These are phyloP conservation scores for Agelas oroides DNA, from an alignment of 37 sponge, comb jelly and placozoan genomes.

Conservation along the genomic window DNA sequence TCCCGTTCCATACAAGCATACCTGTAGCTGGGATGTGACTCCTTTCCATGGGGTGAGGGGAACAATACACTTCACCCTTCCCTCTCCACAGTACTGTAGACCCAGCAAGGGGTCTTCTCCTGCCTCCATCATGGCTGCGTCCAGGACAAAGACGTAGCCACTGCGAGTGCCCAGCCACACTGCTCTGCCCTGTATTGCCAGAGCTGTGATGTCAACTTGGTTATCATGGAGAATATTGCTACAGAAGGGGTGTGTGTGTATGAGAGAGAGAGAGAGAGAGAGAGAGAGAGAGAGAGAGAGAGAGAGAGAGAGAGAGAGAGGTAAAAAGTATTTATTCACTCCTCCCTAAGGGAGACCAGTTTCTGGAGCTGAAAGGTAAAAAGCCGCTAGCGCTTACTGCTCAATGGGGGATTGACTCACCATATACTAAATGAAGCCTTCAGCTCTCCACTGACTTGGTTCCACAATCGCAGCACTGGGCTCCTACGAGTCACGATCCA, in stretches of 20 bases:
- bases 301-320: too few species aligned
- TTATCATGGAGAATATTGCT: too few species aligned
- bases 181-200: slow-evolving; percentile 64
- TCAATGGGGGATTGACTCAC: slow-evolving; percentile 71
- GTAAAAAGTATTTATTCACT: too few species aligned
- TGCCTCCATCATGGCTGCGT: slow-evolving; percentile 41
- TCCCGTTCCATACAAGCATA: neutral
- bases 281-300: too few species aligned
- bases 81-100: slow-evolving; percentile 72
- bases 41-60: slow-evolving; percentile 33
- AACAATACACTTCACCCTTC: slow-evolving; percentile 62
- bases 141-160: slow-evolving; percentile 76
- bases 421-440: slow-evolving; percentile 49
- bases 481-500: slow-evolving; percentile 85
- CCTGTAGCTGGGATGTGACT: slow-evolving; percentile 25
- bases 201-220: slow-evolving; percentile 67
- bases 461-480: slow-evolving; percentile 67
- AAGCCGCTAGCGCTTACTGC: too few species aligned
- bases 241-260: too few species aligned
- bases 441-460: slow-evolving; percentile 47
- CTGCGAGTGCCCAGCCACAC: slow-evolving; percentile 82
- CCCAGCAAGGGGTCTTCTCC: slow-evolving; percentile 50
- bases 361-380: too few species aligned
- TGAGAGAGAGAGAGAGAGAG: too few species aligned
- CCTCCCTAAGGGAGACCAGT: too few species aligned